Evolutionary conservation across 2,888 invertebrate species (phyloP), one percentile per base, ranked within the genome.

Genomic region (Leucophenga montana): DNA sequence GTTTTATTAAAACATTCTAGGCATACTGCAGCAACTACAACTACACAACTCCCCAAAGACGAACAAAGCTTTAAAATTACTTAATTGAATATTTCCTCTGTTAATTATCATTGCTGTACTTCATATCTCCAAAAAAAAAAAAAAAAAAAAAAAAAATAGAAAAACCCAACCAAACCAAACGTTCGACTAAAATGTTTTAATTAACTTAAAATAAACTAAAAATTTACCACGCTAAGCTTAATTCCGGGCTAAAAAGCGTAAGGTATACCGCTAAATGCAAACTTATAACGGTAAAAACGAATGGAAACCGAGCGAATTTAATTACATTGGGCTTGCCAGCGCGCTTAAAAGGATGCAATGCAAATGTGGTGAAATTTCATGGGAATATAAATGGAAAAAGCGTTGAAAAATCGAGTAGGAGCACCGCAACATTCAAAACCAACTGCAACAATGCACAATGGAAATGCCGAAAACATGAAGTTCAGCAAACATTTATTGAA

Each of bases 261-360:
- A 11, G 39, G 39, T 39, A 8, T 11, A 39, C 39, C 39, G 11
- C 39, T 39, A 39, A 39, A 39, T 39, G 8, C 31, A 2, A 61
- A 22, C 70, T 67, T 53, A 48, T 57, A 66, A 54, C 39, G 53
- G 20, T 20, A 53, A 53, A 66, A 66, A 1, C 9, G 39, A 39
- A 39, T 39, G 11, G 9, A 39, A 39, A 39, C 39, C 39, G 11
- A 39, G 14, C 13, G 22, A 20, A 56, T 56, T 20, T 22, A 14
- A 56, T 56, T 53, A 57, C 71, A 66, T 69, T 67, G 57, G 27
- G 50, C 73, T 70, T 56, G 70, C 62, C 69, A 64, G 72, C 78
- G 81, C 79, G 79, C 81, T 79, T 81, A 83, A 76, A 78, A 79
- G 77, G 78, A 82, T 84, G 83, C 83, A 78, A 67, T 71, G 75